These are phyloP conservation scores for Ceyx margarethae DNA, from an alignment of 2,113 vertebrate genomes.

Conservation along the genomic window DNA sequence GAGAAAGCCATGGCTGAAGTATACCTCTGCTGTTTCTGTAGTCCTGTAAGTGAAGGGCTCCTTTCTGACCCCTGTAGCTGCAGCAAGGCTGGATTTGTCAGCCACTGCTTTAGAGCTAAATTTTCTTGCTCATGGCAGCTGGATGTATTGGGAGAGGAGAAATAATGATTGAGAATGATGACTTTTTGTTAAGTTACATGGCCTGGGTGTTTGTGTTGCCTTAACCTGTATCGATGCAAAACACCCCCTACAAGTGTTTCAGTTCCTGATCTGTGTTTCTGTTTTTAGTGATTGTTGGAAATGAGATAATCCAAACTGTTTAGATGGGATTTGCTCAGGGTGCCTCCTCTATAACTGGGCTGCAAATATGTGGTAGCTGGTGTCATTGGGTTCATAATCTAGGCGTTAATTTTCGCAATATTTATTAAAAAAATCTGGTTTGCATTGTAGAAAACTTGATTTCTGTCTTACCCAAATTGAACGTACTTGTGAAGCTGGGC, in stretches of 20 bases:
- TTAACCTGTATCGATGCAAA: neutral
- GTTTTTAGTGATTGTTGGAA: neutral
- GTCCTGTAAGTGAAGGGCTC: neutral
- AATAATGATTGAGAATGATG: neutral
- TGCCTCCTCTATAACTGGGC: neutral
- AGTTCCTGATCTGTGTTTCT: neutral
- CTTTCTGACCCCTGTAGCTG: neutral
- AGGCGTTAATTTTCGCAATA: neutral
- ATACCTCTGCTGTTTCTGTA: neutral
- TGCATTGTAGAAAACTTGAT: neutral
- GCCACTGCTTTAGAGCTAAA: neutral
- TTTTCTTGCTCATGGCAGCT: neutral
- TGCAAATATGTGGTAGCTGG: neutral
- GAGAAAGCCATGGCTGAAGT: neutral
- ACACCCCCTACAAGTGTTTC: neutral
- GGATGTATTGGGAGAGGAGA: neutral
- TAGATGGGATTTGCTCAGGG: neutral
- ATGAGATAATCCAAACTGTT: neutral
- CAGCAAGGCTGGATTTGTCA: neutral
- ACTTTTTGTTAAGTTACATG: neutral
- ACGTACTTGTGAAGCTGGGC: neutral
- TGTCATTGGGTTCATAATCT: neutral
- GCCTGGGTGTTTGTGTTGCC: neutral
- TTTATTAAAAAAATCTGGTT: neutral
- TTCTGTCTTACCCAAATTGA: neutral